phyloP scores from a whole-genome alignment of 1,140 invertebrate species.

The Lineus longissimus region DNA sequence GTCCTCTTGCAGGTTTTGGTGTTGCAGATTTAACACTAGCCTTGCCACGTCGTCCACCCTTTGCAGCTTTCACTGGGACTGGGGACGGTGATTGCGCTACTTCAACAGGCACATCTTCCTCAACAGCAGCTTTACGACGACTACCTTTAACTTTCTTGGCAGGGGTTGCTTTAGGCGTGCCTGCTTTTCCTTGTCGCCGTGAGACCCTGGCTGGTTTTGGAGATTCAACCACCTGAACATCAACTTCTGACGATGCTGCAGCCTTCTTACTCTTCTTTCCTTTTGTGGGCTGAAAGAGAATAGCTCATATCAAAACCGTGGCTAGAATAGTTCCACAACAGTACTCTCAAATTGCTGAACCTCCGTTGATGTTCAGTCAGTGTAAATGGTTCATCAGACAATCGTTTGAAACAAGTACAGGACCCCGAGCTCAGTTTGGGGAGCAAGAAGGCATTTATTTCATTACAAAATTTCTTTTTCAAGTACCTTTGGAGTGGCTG shows the following conservation, averaged over 20 bases:
- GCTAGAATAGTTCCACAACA: neutral
- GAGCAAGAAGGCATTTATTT: too few species aligned
- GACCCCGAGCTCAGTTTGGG: too few species aligned
- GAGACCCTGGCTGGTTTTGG: constrained; percentile 5
- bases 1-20: constrained; percentile 1
- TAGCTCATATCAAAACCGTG: neutral
- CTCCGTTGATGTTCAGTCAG: too few species aligned
- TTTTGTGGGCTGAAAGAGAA: neutral
- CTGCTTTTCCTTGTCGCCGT: neutral
- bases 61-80: neutral
- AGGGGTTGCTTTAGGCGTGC: neutral
- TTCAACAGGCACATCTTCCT: neutral
- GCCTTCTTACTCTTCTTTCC: constrained; percentile 3
- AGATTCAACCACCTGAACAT: neutral
- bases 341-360: too few species aligned
- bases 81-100: neutral
- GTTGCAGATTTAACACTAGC: constrained; percentile 1
- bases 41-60: neutral
- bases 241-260: neutral
- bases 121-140: neutral
- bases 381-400: too few species aligned
- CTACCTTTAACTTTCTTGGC: constrained; percentile 8
- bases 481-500: too few species aligned
- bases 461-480: too few species aligned
- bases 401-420: too few species aligned